Conservation (phyloP, 2,113 vertebrate species). For the Sylvietta virens region DNA sequence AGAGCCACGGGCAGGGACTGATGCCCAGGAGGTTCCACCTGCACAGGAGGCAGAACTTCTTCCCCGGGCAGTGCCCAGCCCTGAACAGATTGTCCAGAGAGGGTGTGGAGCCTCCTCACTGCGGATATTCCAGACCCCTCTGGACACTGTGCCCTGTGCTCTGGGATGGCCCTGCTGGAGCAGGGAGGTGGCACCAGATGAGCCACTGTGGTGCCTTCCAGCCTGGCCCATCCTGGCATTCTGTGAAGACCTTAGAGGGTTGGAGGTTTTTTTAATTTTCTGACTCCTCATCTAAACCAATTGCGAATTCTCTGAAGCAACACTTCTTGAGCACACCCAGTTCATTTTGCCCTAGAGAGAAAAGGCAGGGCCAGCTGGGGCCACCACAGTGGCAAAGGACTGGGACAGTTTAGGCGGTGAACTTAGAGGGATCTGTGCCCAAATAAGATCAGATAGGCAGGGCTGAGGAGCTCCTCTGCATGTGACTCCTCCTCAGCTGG, state of each 20-base stretch:
- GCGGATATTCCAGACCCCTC: background rate
- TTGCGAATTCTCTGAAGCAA: background rate
- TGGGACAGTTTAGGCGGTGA: accelerated
- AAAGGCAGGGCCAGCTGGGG: background rate
- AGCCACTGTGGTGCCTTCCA: background rate
- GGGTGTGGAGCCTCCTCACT: background rate
- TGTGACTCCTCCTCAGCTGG: background rate
- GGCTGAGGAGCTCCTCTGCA: background rate
- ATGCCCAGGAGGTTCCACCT: background rate
- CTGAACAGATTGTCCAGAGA: background rate
- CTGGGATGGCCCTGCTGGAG: background rate
- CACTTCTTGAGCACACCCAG: background rate
- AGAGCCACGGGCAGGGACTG: background rate
- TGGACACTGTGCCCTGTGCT: background rate
- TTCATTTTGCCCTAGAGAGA: background rate
- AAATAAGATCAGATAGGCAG: background rate
- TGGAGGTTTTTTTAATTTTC: background rate
- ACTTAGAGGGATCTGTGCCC: background rate
- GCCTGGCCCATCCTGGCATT: background rate
- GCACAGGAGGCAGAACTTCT: background rate
- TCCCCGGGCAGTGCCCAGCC: accelerated
- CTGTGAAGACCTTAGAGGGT: background rate
- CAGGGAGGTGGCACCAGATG: background rate
- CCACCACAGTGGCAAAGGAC: background rate
- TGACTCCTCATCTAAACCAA: background rate